A percentile compares a stretch with the other conserved stretches of the same genome.
Evolutionary conservation across 2,797 vertebrate genomes (phyloP).

Genomic region (Characodon lateralis): DNA sequence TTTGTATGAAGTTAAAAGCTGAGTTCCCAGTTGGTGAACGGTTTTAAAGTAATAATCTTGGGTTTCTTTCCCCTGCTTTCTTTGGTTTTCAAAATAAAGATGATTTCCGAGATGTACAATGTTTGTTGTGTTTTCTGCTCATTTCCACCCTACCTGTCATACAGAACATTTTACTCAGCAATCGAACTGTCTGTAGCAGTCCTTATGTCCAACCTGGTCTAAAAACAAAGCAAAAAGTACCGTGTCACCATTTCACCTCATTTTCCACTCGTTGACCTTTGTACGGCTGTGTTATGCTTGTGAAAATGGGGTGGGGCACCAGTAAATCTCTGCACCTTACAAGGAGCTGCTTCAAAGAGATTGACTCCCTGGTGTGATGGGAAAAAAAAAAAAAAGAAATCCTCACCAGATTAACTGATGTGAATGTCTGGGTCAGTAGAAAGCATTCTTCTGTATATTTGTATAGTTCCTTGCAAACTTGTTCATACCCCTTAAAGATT

Average conservation of each 20-base stretch:
- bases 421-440: not conserved
- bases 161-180: not conserved
- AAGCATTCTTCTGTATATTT: not conserved
- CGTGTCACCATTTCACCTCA: conserved; percentile 43
- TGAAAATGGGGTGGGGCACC: conserved; percentile 29
- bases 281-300: conserved; percentile 20
- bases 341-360: conserved; percentile 58
- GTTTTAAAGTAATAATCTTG: conserved; percentile 67
- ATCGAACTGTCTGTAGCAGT: conserved; percentile 6
- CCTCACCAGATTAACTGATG: not conserved
- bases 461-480: not conserved
- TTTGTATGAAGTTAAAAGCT: conserved; percentile 61
- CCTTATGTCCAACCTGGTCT: conserved; percentile 9
- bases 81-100: conserved; percentile 82
- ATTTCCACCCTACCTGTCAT: not conserved
- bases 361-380: not conserved
- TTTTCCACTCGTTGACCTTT: conserved; percentile 56
- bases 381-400: not conserved
- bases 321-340: conserved; percentile 57
- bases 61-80: conserved; percentile 64
- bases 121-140: conserved; percentile 43
- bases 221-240: conserved; percentile 12
- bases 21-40: conserved; percentile 65
- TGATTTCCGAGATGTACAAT: conserved; percentile 71
- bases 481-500: not conserved